Evolutionary conservation across 2,113 vertebrate species (phyloP), one percentile per base, ranked within the genome.

Genomic region (Holacanthus passer): DNA sequence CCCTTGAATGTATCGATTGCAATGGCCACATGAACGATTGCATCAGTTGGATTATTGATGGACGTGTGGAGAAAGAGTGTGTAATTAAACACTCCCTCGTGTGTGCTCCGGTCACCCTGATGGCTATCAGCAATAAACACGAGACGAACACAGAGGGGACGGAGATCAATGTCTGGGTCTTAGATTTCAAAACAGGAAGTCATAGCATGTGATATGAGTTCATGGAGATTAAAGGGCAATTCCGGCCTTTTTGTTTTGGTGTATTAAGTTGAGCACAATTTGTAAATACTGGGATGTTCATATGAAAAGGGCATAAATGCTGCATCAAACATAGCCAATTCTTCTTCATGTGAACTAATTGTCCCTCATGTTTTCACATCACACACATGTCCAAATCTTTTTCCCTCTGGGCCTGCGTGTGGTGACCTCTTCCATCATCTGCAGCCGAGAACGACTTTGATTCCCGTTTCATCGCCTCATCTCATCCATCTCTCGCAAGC

Each of bases 61-160:
- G 84, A 59, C 79, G 86, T 12, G 45, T 50, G 52, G 83, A 83
- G 87, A 89, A 87, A 77, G 64, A 77, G 77, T 58, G 70, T 86
- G 88, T 93, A 89, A 94, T 93, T 91, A 90, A 92, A 90, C 83
- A 86, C 82, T 93, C 92, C 91, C 92, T 13, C 0, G 90, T 88
- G 92, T 78, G 90, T 62, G 24, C 87, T 91, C 86, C 47, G 88
- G 93, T 92, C 93, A 81, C 74, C 80, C 87, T 53, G 86, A 88
- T 86, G 81, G 45, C 86, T 66, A 87, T 90, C 89, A 82, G 90
- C 89, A 77, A 83, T 89, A 90, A 91, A 91, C 86, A 91, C 73
- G 67, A 88, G 67, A 68, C 32, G 37, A 60, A 74, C 35, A 17
- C 66, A 58, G 63, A 74, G 65, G 35, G 39, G 35, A 64, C 41